Conservation (phyloP, 1,140 invertebrate species). For the Yoshiicerus persimilis region DNA sequence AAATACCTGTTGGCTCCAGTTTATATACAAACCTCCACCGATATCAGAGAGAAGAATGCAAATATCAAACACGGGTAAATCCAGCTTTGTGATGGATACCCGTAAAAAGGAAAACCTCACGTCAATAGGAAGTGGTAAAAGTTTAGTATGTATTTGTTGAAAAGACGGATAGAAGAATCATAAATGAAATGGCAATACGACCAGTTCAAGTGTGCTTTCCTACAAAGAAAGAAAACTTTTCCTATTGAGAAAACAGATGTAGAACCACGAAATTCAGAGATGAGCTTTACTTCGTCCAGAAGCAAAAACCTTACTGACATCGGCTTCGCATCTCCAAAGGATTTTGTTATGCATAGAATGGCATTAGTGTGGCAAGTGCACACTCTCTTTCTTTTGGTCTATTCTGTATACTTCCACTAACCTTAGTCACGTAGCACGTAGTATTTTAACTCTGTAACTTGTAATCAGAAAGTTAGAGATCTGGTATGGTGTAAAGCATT, state of each 20-base stretch:
- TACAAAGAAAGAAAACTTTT: not conserved
- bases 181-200: not conserved
- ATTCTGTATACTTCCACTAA: not conserved
- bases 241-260: not conserved
- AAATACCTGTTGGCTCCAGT: too few relatives aligned
- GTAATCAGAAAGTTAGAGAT: not conserved
- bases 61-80: too few relatives aligned
- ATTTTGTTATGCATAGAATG: not conserved
- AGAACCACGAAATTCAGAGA: not conserved
- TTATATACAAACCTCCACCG: too few relatives aligned
- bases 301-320: not conserved
- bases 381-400: not conserved
- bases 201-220: not conserved
- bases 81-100: too few relatives aligned
- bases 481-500: not conserved
- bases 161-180: not conserved
- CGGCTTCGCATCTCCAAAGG: not conserved
- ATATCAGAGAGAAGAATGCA: too few relatives aligned
- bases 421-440: not conserved
- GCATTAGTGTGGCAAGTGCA: not conserved
- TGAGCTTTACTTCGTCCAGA: not conserved
- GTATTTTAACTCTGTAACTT: not conserved
- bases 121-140: too few relatives aligned
- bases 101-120: too few relatives aligned
- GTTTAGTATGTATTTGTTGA: not conserved